Evolutionary conservation across 2,113 vertebrate genomes (phyloP).

Genomic region (Felis chaus): DNA sequence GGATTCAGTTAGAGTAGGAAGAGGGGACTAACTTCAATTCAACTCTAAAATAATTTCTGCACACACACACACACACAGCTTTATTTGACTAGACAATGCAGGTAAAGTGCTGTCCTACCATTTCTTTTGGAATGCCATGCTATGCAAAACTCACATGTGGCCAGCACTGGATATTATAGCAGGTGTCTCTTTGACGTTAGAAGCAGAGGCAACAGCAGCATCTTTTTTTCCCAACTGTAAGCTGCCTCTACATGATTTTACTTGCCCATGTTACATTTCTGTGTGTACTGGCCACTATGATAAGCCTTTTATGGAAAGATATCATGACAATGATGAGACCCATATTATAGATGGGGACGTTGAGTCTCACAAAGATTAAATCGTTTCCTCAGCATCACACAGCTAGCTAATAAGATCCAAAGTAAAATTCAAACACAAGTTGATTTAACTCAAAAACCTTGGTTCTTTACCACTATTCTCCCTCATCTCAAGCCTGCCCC

Average conservation of each 20-base stretch:
- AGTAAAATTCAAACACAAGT: neutral
- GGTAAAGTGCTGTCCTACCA: accelerated
- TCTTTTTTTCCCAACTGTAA: neutral
- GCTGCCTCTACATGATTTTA: neutral
- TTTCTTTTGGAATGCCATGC: neutral
- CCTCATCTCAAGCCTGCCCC: neutral
- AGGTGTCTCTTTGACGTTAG: neutral
- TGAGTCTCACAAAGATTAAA: neutral
- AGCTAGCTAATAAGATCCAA: neutral
- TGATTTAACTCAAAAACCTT: neutral
- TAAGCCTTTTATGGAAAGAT: neutral
- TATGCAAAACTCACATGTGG: neutral
- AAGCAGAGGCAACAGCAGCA: neutral
- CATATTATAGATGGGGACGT: neutral
- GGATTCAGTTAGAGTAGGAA: neutral
- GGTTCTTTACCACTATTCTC: neutral
- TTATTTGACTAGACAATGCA: neutral
- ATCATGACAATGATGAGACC: neutral
- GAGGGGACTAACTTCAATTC: neutral
- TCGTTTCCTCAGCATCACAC: neutral
- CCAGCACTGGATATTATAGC: neutral
- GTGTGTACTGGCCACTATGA: neutral
- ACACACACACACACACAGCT: neutral
- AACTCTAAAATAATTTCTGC: neutral
- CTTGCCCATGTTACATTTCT: neutral